These are phyloP conservation scores for Apus apus DNA, from an alignment of 2,113 vertebrate genomes.

Conservation along the genomic window DNA sequence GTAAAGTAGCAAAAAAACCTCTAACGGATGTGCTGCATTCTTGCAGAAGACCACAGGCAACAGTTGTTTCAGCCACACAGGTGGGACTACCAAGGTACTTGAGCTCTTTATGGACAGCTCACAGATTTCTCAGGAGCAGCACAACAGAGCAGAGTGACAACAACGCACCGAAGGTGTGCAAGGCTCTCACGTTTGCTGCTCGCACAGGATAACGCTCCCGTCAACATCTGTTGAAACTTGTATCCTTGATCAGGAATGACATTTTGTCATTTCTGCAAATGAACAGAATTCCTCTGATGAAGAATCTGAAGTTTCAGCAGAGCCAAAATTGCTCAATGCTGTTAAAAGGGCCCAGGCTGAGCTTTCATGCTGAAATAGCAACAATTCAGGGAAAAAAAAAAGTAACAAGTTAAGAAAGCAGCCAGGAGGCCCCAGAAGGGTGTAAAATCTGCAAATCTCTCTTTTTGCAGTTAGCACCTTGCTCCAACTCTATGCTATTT, in stretches of 20 bases:
- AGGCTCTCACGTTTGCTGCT: not conserved
- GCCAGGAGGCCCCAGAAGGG: not conserved
- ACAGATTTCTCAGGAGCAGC: not conserved
- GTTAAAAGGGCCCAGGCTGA: not conserved
- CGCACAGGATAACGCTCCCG: fast-evolving
- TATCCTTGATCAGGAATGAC: not conserved
- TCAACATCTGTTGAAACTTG: not conserved
- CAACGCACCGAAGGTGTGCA: not conserved
- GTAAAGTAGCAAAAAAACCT: not conserved
- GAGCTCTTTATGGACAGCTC: not conserved
- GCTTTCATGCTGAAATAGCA: slow-evolving; percentile 23
- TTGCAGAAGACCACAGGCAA: not conserved
- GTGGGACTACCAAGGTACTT: not conserved
- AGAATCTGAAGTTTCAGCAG: slow-evolving; percentile 20
- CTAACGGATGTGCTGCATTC: not conserved
- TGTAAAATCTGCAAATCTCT: not conserved
- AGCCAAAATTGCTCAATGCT: slow-evolving; percentile 18
- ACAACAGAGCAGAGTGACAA: not conserved
- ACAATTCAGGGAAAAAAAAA: not conserved
- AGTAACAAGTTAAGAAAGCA: not conserved
- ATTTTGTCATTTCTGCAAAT: slow-evolving; percentile 31
- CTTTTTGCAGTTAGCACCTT: not conserved
- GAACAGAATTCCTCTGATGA: slow-evolving; percentile 9
- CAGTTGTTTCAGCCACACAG: not conserved
- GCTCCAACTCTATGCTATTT: not conserved